Base-by-base conservation (phyloP, 2,888 invertebrate species). In the Fragum fragum region DNA sequence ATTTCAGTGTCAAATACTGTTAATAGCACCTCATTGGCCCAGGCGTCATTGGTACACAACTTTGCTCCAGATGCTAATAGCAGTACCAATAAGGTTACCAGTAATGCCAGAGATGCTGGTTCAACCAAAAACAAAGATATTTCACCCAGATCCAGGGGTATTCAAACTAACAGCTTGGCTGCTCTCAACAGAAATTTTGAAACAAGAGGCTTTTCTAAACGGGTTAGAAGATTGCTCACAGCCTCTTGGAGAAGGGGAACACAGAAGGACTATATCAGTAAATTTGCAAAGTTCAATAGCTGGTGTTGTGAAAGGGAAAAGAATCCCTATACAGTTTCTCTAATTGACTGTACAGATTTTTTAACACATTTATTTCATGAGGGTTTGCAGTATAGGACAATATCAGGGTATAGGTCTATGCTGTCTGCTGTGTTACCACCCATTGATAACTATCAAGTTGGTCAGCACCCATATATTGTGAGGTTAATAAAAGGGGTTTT, bases 331-430 rank as follows among this genome's bases (percentile, higher is more conserved):
- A 14, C 39, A 28, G 66, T 79, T n/a, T n/a, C n/a, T n/a, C 26
- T 83, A 71, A 47, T 21, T 21, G n/a, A 80, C 23, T 79, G 74
- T 71, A 74, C 77, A n/a, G 72, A 79, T 77, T 83, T 66, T n/a
- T 57, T 82, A 29, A 52, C 81, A 2, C 26, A 11, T 61, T 59
- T 59, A 36, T 79, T 63, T 61, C 14, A 59, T 29, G 63, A 79
- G 29, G 61, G 73, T 1, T 14, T 74, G 2, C 36, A 73, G 69
- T 79, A 73, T n/a, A 61, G 55, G 32, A 74, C 79, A 28, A 79
- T 74, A 2, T 55, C 68, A 53, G 61, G 18, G 16, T 73, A 73
- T 47, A 73, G 73, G 73, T 73, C 73, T 26, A 73, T 73, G 74
- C 39, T 79, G 18, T 61, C 61, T 5, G 61, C 61, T 26, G 61